A percentile compares a stretch with the other conserved stretches of the same genome.
Conservation (phyloP, 2,888 invertebrate genomes). For the Drosophila birchii region DNA sequence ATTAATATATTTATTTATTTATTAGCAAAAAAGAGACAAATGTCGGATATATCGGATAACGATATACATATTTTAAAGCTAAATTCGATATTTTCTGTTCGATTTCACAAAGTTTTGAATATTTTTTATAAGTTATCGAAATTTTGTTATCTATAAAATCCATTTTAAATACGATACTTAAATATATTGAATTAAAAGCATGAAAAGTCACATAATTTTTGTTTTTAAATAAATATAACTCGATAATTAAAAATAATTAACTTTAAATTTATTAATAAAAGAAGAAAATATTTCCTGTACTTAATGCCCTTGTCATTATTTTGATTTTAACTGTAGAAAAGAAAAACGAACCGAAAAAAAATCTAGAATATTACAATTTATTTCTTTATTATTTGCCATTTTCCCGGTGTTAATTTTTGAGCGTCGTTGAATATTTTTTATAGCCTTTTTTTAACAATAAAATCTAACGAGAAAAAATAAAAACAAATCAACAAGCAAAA, state of each 20-base stretch:
- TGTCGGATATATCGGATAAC: neutral
- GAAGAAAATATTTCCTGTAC: neutral
- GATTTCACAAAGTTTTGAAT: neutral
- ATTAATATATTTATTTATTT: neutral
- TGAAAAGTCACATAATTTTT: neutral
- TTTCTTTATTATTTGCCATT: constrained; percentile 26
- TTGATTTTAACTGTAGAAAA: constrained; percentile 7
- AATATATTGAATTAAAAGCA: neutral
- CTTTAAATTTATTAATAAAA: neutral
- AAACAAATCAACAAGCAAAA: constrained; percentile 36
- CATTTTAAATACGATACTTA: neutral
- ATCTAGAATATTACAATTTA: constrained; percentile 6
- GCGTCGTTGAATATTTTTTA: constrained; percentile 13
- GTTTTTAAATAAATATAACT: neutral
- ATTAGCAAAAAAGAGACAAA: neutral
- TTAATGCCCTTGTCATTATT: neutral
- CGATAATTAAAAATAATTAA: neutral
- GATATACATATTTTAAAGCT: neutral
- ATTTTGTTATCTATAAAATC: no score
- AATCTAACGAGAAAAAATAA: constrained; percentile 25
- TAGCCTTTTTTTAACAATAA: constrained; percentile 21
- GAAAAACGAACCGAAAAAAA: neutral
- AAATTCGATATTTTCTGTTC: neutral
- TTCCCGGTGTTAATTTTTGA: constrained; percentile 18
- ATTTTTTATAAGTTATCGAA: no score